Conservation (phyloP, 1,140 invertebrate species). For the Steinernema feltiae region DNA sequence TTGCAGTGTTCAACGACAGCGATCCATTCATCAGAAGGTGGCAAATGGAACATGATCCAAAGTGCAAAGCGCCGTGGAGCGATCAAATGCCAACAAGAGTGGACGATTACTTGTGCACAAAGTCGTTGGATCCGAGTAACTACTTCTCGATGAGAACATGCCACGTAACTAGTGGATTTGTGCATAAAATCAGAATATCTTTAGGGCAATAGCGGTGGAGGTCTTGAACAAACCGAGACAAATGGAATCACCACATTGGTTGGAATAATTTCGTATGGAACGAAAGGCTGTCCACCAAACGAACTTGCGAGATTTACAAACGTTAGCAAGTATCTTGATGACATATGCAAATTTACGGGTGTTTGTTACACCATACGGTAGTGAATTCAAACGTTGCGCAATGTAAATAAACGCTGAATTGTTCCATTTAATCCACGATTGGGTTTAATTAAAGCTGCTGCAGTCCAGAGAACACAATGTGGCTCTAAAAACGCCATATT, state of each 20-base stretch:
- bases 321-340: background rate
- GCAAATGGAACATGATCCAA: slow-evolving; percentile 16
- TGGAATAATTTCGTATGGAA: background rate
- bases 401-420: no score
- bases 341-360: background rate
- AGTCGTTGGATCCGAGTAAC: slow-evolving; percentile 8
- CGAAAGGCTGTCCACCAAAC: background rate
- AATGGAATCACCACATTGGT: background rate
- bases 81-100: slow-evolving; percentile 19
- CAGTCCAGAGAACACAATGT: no score
- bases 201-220: slow-evolving; percentile 8
- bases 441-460: no score
- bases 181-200: background rate
- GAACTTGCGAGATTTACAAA: background rate
- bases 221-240: background rate
- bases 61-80: slow-evolving; percentile 17
- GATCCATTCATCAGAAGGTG: slow-evolving; percentile 11
- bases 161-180: background rate
- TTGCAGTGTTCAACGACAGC: slow-evolving; percentile 20
- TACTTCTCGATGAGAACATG: slow-evolving; percentile 17
- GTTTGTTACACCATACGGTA: slow-evolving; percentile 1
- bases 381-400: no score
- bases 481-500: no score
- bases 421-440: no score
- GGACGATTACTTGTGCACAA: slow-evolving; percentile 20